These are phyloP conservation scores for Malacoraja senta DNA, from an alignment of 2,797 vertebrate species.

Conservation along the genomic window DNA sequence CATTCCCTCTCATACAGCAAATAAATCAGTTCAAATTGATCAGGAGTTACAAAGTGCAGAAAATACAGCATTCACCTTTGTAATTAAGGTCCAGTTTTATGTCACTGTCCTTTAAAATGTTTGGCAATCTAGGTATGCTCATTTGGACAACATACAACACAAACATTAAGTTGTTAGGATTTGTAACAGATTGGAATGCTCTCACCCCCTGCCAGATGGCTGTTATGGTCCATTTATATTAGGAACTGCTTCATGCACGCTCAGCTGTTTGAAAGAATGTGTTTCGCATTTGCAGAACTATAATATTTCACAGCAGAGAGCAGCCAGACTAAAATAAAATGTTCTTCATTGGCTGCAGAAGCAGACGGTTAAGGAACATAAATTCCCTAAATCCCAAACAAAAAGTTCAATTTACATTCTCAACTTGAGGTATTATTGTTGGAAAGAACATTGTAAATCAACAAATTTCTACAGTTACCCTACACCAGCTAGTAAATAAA, in stretches of 20 bases:
- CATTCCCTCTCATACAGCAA: background rate
- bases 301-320: background rate
- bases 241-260: background rate
- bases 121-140: background rate
- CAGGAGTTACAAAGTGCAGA: background rate
- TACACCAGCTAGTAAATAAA: background rate
- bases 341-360: background rate
- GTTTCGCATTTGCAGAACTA: background rate
- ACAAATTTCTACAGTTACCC: background rate
- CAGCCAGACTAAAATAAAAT: background rate
- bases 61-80: background rate
- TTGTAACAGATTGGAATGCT: background rate
- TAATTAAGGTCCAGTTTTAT: background rate
- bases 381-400: background rate
- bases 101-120: background rate
- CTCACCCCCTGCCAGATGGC: background rate
- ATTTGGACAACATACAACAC: background rate
- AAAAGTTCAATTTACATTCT: background rate
- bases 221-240: slow-evolving; percentile 10
- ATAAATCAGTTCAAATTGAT: background rate
- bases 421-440: background rate
- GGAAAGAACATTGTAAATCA: background rate
- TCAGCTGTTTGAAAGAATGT: background rate
- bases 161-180: no score
- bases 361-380: background rate